Evolutionary conservation across 2,113 vertebrate genomes (phyloP).

Genomic region (Uropsilus gracilis): DNA sequence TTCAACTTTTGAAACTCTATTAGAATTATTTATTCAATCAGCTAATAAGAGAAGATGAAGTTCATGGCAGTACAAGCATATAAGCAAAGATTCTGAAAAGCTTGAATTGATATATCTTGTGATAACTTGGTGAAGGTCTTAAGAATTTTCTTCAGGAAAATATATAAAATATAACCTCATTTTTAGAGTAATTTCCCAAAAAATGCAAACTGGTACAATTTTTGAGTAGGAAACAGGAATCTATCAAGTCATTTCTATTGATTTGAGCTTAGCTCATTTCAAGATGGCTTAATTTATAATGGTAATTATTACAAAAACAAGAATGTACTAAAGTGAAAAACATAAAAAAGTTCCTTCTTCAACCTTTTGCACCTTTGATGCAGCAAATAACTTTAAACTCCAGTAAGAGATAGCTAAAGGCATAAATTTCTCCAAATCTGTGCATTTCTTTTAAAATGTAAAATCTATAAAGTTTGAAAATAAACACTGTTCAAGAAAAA

Average conservation of each 20-base stretch:
- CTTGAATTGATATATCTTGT: neutral
- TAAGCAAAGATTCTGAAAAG: neutral
- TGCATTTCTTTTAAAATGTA: neutral
- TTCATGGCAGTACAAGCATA: neutral
- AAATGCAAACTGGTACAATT: neutral
- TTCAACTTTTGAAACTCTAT: conserved; percentile 29
- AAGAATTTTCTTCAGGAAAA: neutral
- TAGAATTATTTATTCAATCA: conserved; percentile 27
- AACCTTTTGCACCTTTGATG: neutral
- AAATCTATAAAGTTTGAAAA: neutral
- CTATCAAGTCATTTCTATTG: neutral
- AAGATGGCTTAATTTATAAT: neutral
- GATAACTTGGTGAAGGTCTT: neutral
- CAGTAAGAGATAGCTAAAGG: neutral
- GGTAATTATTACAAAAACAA: neutral
- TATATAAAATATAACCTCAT: neutral
- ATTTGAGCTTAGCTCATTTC: neutral
- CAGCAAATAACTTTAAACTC: conserved; percentile 28
- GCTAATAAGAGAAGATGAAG: neutral
- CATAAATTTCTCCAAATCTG: neutral
- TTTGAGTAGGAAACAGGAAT: neutral
- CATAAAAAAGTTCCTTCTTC: neutral
- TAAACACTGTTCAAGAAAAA: neutral
- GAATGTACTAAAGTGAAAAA: neutral
- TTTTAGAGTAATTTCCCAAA: neutral